Evolutionary conservation across 2,888 invertebrate genomes (phyloP).

Genomic region (Prenolepis imparis): DNA sequence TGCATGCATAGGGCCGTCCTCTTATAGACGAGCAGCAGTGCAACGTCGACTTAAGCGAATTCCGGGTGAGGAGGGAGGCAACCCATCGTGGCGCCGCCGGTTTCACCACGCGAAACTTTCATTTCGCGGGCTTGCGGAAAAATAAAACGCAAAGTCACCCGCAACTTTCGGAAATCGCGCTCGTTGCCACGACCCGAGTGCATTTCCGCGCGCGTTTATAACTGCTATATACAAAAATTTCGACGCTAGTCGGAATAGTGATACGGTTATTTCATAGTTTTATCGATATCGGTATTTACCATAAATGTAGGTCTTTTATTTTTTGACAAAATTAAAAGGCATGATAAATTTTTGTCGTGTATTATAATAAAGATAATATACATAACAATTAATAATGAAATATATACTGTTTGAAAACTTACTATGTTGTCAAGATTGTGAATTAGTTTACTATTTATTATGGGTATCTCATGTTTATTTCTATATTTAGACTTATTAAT

Average conservation of each 20-base stretch:
- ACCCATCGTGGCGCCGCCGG: conserved; percentile 22
- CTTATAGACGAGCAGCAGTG: conserved; percentile 35
- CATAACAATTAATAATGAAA: not conserved
- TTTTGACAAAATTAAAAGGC: not conserved
- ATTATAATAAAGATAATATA: not conserved
- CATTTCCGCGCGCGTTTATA: not conserved
- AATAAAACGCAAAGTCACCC: conserved; percentile 21
- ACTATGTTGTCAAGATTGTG: not conserved
- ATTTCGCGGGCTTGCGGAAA: conserved; percentile 30
- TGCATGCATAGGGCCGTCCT: conserved; percentile 56
- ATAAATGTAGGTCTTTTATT: not conserved
- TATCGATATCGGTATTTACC: not conserved
- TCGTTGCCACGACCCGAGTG: not conserved
- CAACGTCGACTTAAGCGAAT: conserved; percentile 63
- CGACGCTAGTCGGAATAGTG: not conserved
- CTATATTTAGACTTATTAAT: conserved; percentile 1
- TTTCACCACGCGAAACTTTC: conserved; percentile 52
- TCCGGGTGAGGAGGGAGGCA: conserved; percentile 54
- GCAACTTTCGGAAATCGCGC: conserved; percentile 7
- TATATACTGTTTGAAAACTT: not conserved
- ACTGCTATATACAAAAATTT: not conserved
- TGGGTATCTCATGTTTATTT: not conserved
- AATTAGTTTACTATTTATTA: not conserved
- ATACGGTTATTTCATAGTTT: not conserved
- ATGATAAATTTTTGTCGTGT: not conserved